Conservation (phyloP, 1,140 invertebrate species). For the Lordiphosa stackelbergi region DNA sequence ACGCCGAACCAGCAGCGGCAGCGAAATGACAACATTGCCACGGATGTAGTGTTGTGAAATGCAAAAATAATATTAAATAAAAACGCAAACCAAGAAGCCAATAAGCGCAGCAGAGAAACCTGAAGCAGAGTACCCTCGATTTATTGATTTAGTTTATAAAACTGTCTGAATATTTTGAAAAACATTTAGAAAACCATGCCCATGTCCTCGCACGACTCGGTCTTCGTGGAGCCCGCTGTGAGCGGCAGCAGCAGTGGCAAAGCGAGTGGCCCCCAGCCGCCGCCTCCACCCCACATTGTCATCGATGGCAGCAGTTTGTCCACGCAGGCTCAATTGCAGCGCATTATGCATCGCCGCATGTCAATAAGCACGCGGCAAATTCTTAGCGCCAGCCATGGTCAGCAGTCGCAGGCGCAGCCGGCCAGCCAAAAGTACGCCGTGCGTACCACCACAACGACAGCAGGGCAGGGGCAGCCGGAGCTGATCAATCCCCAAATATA, state of each 20-base stretch:
- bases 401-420: constrained; percentile 38
- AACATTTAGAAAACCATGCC: constrained; percentile 40
- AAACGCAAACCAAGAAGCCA: constrained; percentile 28
- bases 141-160: constrained; percentile 38
- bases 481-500: constrained; percentile 72
- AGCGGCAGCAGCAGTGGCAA: constrained; percentile 25
- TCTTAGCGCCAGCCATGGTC: constrained; percentile 39
- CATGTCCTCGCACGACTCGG: constrained; percentile 60
- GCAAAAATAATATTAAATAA: constrained; percentile 25
- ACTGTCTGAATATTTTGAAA: constrained; percentile 23
- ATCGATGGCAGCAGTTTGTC: constrained; percentile 58
- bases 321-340: constrained; percentile 63
- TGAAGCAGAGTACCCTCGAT: constrained; percentile 35
- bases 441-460: constrained; percentile 36
- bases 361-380: constrained; percentile 52
- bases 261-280: constrained; percentile 34
- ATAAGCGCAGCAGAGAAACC: constrained; percentile 40
- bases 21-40: constrained; percentile 48
- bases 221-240: constrained; percentile 59
- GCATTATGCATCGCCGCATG: constrained; percentile 64
- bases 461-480: constrained; percentile 37
- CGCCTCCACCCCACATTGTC: constrained; percentile 52
- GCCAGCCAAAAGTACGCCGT: constrained; percentile 59
- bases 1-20: constrained; percentile 45
- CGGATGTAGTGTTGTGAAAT: constrained; percentile 65